Percentiles rank a stretch among this genome's conserved stretches.
Evolutionary conservation across 1,140 invertebrate genomes (phyloP).

Genomic region (Copidosoma floridanum): DNA sequence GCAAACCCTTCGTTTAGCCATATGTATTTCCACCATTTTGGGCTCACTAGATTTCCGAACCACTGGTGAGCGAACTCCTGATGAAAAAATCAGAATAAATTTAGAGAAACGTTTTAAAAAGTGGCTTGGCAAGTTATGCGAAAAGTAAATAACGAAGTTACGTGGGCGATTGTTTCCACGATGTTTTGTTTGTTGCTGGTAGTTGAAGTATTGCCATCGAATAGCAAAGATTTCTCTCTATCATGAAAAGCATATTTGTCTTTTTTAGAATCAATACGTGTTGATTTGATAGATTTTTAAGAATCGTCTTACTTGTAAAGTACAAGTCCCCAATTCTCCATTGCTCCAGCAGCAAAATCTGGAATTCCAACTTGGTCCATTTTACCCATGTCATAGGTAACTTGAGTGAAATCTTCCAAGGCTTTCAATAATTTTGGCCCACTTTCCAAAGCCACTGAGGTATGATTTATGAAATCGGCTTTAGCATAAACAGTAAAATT

Average conservation of each 20-base stretch:
- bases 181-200: constrained; percentile 56
- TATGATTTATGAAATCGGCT: constrained; percentile 57
- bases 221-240: constrained; percentile 64
- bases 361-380: constrained; percentile 70
- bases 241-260: constrained; percentile 20
- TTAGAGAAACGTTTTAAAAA: too few species aligned
- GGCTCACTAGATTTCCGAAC: constrained; percentile 66
- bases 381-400: constrained; percentile 36
- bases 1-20: constrained; percentile 75
- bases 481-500: constrained; percentile 53
- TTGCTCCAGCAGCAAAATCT: constrained; percentile 78
- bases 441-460: constrained; percentile 45
- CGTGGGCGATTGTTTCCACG: constrained; percentile 61
- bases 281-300: constrained; percentile 24
- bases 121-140: too few species aligned
- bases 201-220: constrained; percentile 53
- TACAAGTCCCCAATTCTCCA: constrained; percentile 80
- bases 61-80: constrained; percentile 66
- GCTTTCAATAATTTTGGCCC: constrained; percentile 38
- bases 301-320: constrained; percentile 57
- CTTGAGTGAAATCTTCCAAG: constrained; percentile 29
- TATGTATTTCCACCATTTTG: constrained; percentile 64
- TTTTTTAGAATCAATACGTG: not conserved
- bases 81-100: too few species aligned
- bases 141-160: too few species aligned